Conservation (phyloP, 2,113 vertebrate genomes). For the Pitta sordida region DNA sequence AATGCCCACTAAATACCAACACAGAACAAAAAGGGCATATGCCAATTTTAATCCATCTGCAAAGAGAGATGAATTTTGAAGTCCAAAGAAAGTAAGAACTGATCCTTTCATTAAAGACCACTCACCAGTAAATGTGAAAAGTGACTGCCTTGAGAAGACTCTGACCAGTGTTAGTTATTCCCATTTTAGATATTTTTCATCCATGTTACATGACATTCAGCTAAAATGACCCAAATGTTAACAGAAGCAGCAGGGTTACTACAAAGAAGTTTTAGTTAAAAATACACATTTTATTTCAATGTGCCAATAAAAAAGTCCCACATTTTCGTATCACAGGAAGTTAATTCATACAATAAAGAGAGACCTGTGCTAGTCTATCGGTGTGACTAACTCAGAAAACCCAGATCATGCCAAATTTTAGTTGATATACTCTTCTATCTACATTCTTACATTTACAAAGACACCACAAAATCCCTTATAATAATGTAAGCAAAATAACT, state of each 20-base stretch:
- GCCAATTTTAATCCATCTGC: neutral
- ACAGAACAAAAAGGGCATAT: neutral
- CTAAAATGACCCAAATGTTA: neutral
- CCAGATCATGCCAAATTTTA: slow-evolving; percentile 74
- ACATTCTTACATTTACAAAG: slow-evolving; percentile 74
- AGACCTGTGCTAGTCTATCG: slow-evolving; percentile 77
- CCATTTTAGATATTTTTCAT: neutral
- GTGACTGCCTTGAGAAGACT: neutral
- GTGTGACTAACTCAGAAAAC: slow-evolving; percentile 72
- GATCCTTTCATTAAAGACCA: neutral
- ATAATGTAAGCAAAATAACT: slow-evolving; percentile 84
- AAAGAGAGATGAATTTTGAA: neutral
- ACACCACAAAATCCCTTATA: slow-evolving; percentile 81
- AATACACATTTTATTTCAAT: slow-evolving; percentile 82
- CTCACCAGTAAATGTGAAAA: neutral
- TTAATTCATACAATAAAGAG: slow-evolving; percentile 78
- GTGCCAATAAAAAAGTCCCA: slow-evolving; percentile 81
- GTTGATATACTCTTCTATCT: slow-evolving; percentile 73
- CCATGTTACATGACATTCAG: neutral
- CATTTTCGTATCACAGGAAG: slow-evolving; percentile 75
- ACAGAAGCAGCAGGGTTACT: slow-evolving; percentile 70
- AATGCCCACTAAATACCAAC: neutral
- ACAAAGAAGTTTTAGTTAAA: slow-evolving; percentile 76
- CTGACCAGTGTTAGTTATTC: neutral
- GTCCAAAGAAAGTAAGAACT: neutral